Conservation (phyloP, 1,140 invertebrate genomes). For the Elymnias hypermnestra region DNA sequence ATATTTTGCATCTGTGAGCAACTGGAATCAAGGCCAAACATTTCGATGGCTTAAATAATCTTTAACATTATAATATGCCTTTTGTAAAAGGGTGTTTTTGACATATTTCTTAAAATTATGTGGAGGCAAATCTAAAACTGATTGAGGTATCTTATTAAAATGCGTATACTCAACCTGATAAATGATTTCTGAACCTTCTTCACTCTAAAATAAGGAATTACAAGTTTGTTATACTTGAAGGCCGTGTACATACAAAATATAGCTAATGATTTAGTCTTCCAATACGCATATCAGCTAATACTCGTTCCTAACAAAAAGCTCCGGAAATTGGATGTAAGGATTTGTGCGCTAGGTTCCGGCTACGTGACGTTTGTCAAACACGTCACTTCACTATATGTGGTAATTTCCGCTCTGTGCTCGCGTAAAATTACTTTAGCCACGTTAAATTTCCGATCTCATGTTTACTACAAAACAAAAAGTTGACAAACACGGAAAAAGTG, state of each 20-base stretch:
- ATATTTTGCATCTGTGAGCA: too few relatives aligned
- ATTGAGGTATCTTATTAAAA: too few relatives aligned
- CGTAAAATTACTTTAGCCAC: slow-evolving; percentile 73
- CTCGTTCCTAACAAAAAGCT: slow-evolving; percentile 70
- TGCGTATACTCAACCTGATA: too few relatives aligned
- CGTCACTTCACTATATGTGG: slow-evolving; percentile 72
- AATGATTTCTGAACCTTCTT: not conserved
- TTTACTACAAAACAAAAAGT: too few relatives aligned
- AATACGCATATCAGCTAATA: slow-evolving; percentile 70
- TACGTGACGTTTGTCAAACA: slow-evolving; percentile 75
- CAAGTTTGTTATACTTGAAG: too few relatives aligned
- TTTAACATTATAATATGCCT: too few relatives aligned
- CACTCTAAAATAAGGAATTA: not conserved
- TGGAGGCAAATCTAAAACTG: too few relatives aligned
- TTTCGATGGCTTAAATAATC: too few relatives aligned
- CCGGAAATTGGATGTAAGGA: slow-evolving; percentile 76
- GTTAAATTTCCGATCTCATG: slow-evolving; percentile 64
- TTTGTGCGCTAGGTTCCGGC: slow-evolving; percentile 67
- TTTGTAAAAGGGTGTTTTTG: too few relatives aligned
- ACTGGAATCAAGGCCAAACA: too few relatives aligned
- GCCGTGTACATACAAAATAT: not conserved
- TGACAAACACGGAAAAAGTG: too few relatives aligned
- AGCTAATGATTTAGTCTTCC: slow-evolving; percentile 47
- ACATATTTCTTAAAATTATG: too few relatives aligned
- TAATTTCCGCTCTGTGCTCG: slow-evolving; percentile 71